Base-by-base conservation (phyloP, 2,888 invertebrate species). In the Beris morrisii region DNA sequence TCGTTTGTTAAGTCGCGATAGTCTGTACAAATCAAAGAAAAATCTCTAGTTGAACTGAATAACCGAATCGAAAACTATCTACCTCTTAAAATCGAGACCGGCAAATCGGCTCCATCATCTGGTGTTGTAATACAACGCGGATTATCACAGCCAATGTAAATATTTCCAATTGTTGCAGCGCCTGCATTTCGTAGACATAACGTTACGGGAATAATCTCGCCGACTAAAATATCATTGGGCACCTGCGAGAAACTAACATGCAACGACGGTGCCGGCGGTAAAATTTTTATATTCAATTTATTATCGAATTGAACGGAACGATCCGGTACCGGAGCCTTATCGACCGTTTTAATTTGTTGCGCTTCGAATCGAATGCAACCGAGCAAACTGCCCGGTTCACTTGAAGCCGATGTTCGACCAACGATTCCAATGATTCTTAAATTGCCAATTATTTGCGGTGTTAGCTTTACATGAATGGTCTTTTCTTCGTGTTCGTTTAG, bases 221-320 rank as follows among this genome's bases (percentile, higher is more conserved):
- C 90, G 67, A 87, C 85, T 9, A 91, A 77, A 76, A 91, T 82
- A 69, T 88, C 86, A n/a, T 81, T 79, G 22, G 87, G 86, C 63
- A 89, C 82, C 71, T 86, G 83, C 46, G 84, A 83, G 73, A 91
- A 89, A 50, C 83, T 83, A 2, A 89, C 86, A 85, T 92, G 89
- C 74, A 96, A 82, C 74, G 90, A 89, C 0, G 96, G 94, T 69
- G 93, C 89, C 71, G 88, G 86, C 12, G 91, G 88, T 54, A 91
- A 86, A 59, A 96, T 85, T 70, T 85, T 86, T 65, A 95, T 87
- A 71, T 88, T 85, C 63, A 96, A 83, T 70, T 91, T 84, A 71
- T 87, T 86, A 76, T 92, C 91, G 52, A 75, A 73, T 38, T 78
- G 69, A 9, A 59, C 43, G n/a, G 59, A 22, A 30, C 67, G 64